Evolutionary conservation across 2,888 invertebrate genomes (phyloP), one percentile per base, ranked within the genome.

Genomic region (Plebejus argus): DNA sequence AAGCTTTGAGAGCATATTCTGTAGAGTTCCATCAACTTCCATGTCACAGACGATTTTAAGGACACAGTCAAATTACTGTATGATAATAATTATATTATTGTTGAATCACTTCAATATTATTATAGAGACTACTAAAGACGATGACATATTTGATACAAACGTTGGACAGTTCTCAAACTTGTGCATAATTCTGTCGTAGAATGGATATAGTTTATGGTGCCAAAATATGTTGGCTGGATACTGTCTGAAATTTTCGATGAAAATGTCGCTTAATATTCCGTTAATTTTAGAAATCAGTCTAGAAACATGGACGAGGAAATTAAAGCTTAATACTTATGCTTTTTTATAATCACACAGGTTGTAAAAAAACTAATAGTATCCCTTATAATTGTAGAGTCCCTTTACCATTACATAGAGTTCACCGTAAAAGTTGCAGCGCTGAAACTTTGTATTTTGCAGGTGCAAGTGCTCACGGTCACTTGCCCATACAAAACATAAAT

Each of bases 181-280:
- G 53, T 56, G 56, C 75, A 56, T 56, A 76, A 76, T 76, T 66
- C 33, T 39, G 76, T 58, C 76, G 75, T 58, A 56, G 53, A 33
- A 35, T 39, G 49, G 39, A 15, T 72, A 23, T 28, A 35, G 58
- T 56, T 56, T 49, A 76, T 61, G 35, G 58, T 58, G 76, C 76
- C 76, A 76, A 76, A 76, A 58, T 20, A 58, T 76, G 56, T 76
- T 76, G 75, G 75, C 58, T 61, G 35, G 23, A 74, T 56, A 76
- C 76, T 76, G 35, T 35, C 61, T n/a, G 76, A 61, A 76, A 58
- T 61, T 76, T 76, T 76, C 58, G 76, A 56, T 15, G 35, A 35
- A 76, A 76, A 76, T 58, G n/a, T 58, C 33, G n/a, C 49, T 75
- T 53, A 39, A 23, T 20, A 72, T 20, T 45, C 49, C 1, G 45